These are phyloP conservation scores for Danio tinwini DNA, from an alignment of 2,797 vertebrate genomes.

Conservation along the genomic window DNA sequence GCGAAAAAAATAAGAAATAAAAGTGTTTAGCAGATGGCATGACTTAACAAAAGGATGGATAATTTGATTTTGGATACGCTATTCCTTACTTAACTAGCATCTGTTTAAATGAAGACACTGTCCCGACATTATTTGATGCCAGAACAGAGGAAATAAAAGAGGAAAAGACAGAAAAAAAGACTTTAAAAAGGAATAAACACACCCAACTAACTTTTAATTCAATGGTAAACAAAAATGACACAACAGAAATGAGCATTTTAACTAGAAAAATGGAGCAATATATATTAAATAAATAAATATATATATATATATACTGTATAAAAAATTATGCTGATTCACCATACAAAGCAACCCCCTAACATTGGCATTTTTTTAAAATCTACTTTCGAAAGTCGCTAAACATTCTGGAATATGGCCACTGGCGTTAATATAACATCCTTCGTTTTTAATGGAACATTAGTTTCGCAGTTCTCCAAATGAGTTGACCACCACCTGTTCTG, in stretches of 20 bases:
- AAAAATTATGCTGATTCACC: not conserved
- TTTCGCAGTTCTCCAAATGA: conserved; percentile 1
- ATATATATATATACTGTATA: no score
- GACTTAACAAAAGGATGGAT: not conserved
- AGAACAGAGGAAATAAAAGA: not conserved
- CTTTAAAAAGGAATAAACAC: not conserved
- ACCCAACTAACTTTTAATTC: not conserved
- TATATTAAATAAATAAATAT: no score
- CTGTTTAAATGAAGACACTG: not conserved
- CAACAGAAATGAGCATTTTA: not conserved
- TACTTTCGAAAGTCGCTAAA: not conserved
- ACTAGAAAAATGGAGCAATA: not conserved
- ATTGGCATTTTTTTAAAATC: not conserved
- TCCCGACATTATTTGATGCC: not conserved
- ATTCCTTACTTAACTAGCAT: not conserved
- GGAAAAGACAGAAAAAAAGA: not conserved
- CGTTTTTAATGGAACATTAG: conserved; percentile 2
- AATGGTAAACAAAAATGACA: not conserved
- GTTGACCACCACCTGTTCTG: conserved; percentile 5
- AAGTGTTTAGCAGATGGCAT: not conserved
- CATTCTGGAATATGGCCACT: conserved; percentile 3
- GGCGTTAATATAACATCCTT: conserved; percentile 6
- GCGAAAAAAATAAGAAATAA: not conserved
- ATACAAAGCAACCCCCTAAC: not conserved
- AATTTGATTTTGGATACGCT: not conserved